Conservation (phyloP, 37 sponge, comb jelly and placozoan species). For the Beroe forskalii region DNA sequence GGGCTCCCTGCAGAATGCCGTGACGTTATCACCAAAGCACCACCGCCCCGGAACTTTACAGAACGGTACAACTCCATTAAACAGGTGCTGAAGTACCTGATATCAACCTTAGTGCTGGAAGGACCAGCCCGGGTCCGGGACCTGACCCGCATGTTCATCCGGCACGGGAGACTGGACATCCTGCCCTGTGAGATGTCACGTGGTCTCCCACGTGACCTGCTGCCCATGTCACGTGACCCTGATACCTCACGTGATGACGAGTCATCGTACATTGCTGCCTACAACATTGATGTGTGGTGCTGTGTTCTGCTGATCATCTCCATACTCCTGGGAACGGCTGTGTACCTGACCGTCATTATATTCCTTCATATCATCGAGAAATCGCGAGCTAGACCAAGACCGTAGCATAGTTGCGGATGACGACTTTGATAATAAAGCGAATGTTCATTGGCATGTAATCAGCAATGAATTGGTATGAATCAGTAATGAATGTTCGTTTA, state of each 20-base stretch:
- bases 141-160: not conserved
- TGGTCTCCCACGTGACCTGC: not conserved
- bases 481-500: too few relatives aligned
- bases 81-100: constrained; percentile 4
- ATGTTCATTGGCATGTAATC: too few relatives aligned
- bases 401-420: too few relatives aligned
- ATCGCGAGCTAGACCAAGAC: not conserved
- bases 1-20: not conserved
- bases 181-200: not conserved
- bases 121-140: not conserved
- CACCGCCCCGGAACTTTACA: not conserved
- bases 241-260: not conserved
- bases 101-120: not conserved
- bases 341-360: not conserved
- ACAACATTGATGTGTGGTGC: constrained; percentile 57
- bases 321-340: not conserved
- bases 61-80: constrained; percentile 25
- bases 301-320: not conserved
- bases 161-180: constrained; percentile 17
- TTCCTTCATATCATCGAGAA: constrained; percentile 19
- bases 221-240: not conserved
- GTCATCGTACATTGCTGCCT: not conserved
- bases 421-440: too few relatives aligned
- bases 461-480: too few relatives aligned
- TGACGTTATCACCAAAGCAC: not conserved